These are phyloP conservation scores for Falco punctatus DNA, from an alignment of 2,113 vertebrate species.

Conservation along the genomic window DNA sequence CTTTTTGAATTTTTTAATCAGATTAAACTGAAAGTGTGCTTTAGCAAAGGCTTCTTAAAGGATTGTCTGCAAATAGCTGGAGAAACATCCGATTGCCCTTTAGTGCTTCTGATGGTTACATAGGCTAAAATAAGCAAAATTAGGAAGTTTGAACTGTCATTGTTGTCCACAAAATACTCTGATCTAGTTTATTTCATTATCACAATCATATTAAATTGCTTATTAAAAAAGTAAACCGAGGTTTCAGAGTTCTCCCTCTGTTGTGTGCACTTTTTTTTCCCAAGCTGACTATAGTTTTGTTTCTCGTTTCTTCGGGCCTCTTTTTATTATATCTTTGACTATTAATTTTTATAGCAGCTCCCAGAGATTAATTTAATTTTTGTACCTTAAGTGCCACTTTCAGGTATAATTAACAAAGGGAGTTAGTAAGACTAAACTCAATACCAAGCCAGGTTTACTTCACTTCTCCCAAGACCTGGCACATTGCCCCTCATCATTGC, in stretches of 20 bases:
- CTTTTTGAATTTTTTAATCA: background rate
- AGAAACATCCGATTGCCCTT: background rate
- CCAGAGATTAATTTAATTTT: background rate
- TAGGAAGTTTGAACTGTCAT: conserved; percentile 1
- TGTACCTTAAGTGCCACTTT: background rate
- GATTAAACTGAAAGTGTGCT: background rate
- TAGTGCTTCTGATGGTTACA: background rate
- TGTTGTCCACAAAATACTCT: background rate
- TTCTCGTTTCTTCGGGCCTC: background rate
- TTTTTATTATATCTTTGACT: background rate
- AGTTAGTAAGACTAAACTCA: background rate
- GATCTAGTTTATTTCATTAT: conserved; percentile 46
- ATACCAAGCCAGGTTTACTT: background rate
- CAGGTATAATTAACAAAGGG: background rate
- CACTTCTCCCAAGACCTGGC: background rate
- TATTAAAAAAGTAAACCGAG: conserved; percentile 11
- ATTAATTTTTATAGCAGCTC: conserved; percentile 20
- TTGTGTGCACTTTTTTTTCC: background rate
- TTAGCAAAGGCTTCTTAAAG: conserved; percentile 5
- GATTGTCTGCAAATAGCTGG: background rate
- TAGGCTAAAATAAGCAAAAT: background rate
- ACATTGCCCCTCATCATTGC: background rate
- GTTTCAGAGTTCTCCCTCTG: background rate
- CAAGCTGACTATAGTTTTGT: background rate
- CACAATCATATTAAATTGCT: background rate